A percentile compares a stretch with the other conserved stretches of the same genome.
Conservation (phyloP, 2,113 vertebrate genomes). For the Dicaeum eximium region DNA sequence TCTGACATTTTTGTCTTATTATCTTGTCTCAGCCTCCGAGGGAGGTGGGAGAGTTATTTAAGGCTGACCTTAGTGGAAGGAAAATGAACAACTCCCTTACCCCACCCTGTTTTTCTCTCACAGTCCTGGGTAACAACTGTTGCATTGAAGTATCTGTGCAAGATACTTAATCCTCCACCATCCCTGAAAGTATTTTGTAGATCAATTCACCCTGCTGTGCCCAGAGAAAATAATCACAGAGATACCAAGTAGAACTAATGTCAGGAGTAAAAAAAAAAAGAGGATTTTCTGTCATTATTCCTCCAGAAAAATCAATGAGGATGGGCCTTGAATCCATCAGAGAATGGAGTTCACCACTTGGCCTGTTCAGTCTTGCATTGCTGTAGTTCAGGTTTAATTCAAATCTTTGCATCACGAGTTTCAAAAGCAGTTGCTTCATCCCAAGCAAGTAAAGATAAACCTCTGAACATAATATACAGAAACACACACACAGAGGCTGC, state of each 20-base stretch:
- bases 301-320: not conserved
- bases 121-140: not conserved
- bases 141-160: not conserved
- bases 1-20: conserved; percentile 63
- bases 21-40: conserved; percentile 35
- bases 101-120: conserved; percentile 45
- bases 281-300: not conserved
- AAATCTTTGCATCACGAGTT: not conserved
- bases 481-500: fast-evolving
- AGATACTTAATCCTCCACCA: not conserved
- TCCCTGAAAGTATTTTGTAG: conserved; percentile 34
- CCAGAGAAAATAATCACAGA: not conserved
- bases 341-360: not conserved
- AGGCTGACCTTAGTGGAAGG: conserved; percentile 50
- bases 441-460: not conserved
- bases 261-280: not conserved
- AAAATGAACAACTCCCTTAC: conserved; percentile 51
- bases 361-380: not conserved
- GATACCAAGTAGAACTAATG: not conserved
- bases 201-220: conserved; percentile 48
- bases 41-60: conserved; percentile 60
- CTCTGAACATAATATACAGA: not conserved
- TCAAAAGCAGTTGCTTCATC: not conserved
- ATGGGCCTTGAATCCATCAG: not conserved
- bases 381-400: not conserved